Evolutionary conservation across 2,797 vertebrate genomes (phyloP).

Genomic region (Loriculus beryllinus): DNA sequence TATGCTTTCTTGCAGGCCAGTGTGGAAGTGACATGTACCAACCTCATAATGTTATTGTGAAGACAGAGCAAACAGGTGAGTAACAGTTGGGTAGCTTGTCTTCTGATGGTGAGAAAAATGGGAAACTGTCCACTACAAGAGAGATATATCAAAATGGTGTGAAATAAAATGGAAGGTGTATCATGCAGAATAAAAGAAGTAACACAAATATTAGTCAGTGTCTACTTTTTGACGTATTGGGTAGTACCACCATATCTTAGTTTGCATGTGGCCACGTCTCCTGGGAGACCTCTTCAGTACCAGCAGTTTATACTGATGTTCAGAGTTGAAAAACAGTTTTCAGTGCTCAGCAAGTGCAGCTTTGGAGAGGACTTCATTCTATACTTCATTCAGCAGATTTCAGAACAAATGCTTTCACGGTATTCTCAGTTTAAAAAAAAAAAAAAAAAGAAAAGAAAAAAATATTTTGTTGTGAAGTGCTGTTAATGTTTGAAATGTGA

Average conservation of each 20-base stretch:
- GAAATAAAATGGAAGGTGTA: background rate
- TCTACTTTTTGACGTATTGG: background rate
- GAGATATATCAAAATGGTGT: background rate
- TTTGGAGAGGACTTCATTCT: background rate
- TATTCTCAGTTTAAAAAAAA: background rate
- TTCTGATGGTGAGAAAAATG: background rate
- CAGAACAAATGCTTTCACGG: background rate
- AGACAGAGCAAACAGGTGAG: slow-evolving; percentile 82
- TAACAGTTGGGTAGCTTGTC: background rate
- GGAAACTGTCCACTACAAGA: background rate
- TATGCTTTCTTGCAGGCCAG: slow-evolving; percentile 75
- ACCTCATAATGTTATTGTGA: slow-evolving; percentile 81
- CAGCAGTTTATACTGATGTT: background rate
- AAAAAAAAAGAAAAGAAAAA: background rate
- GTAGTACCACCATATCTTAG: background rate
- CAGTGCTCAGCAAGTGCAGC: background rate
- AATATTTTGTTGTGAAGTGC: background rate
- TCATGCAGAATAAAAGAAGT: background rate
- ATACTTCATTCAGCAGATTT: background rate
- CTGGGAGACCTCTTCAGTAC: background rate
- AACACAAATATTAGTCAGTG: background rate
- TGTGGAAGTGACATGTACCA: slow-evolving; percentile 81
- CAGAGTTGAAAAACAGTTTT: background rate
- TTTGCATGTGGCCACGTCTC: background rate
- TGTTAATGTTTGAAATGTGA: background rate